These are phyloP conservation scores for Synaphobranchus kaupii DNA, from an alignment of 2,797 vertebrate genomes.

Conservation along the genomic window DNA sequence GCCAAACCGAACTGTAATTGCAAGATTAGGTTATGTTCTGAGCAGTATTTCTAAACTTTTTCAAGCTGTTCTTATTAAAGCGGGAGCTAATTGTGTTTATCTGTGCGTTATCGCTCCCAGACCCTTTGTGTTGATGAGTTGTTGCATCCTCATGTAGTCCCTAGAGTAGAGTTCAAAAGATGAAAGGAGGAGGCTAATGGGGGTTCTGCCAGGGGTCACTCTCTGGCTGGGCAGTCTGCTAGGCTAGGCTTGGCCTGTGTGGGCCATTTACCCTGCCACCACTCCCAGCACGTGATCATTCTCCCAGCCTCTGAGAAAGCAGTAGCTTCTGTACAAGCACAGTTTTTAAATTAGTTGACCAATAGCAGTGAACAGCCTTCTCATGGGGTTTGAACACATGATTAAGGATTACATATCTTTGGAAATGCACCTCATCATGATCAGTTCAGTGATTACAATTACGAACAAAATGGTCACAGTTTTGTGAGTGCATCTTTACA, in stretches of 20 bases:
- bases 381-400: not conserved
- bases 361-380: not conserved
- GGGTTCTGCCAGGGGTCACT: slow-evolving; percentile 14
- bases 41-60: slow-evolving; percentile 4
- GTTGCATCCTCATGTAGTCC: slow-evolving; percentile 14
- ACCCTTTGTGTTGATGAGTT: slow-evolving; percentile 30
- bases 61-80: slow-evolving; percentile 29
- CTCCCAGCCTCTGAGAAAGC: not conserved
- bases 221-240: slow-evolving; percentile 3
- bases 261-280: not conserved
- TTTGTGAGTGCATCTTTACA: not conserved
- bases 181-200: slow-evolving; percentile 25
- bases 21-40: slow-evolving; percentile 21
- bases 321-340: not conserved
- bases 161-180: not conserved
- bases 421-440: not conserved
- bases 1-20: slow-evolving; percentile 24
- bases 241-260: not conserved
- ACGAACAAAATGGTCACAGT: too few species aligned
- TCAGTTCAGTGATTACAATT: not conserved
- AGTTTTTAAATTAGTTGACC: not conserved
- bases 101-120: slow-evolving; percentile 32
- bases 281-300: not conserved
- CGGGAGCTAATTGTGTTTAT: slow-evolving; percentile 34
- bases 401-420: not conserved